These are phyloP conservation scores for Caradrina kadenii DNA, from an alignment of 2,888 invertebrate genomes.

Conservation along the genomic window DNA sequence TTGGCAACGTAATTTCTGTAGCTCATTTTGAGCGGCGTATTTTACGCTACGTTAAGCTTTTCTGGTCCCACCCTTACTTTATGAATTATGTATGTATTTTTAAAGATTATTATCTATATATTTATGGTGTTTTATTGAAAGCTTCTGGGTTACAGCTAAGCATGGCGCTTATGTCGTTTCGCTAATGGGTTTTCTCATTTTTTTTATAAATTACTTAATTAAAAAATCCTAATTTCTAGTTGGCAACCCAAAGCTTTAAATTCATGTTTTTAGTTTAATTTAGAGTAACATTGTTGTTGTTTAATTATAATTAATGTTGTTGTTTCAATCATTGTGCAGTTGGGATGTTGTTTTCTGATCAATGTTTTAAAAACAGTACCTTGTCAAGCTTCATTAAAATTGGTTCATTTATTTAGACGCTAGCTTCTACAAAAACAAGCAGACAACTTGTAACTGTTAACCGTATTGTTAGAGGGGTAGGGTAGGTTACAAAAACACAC, in stretches of 20 bases:
- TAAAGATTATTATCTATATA: constrained; percentile 45
- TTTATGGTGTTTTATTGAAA: constrained; percentile 78
- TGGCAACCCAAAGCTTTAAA: constrained; percentile 84
- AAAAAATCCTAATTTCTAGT: constrained; percentile 66
- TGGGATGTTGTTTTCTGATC: constrained; percentile 26
- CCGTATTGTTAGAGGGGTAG: too few relatives aligned
- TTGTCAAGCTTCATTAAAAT: not conserved
- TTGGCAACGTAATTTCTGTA: not conserved
- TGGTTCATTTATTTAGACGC: not conserved
- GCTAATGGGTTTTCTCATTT: constrained; percentile 66
- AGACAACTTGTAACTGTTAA: too few relatives aligned
- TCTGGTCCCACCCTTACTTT: constrained; percentile 20
- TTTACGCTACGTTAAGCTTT: constrained; percentile 6
- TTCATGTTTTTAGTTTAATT: constrained; percentile 59
- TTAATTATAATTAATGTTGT: constrained; percentile 5
- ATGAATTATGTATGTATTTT: constrained; percentile 54
- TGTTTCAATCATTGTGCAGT: not conserved
- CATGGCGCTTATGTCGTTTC: constrained; percentile 78
- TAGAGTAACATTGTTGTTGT: constrained; percentile 40
- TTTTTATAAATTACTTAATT: constrained; percentile 55
- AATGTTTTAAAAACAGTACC: not conserved
- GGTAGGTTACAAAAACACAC: too few relatives aligned
- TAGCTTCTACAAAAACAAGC: not conserved
- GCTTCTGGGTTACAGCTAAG: constrained; percentile 87
- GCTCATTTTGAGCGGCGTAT: constrained; percentile 20